A percentile compares a stretch with the other conserved stretches of the same genome.
Conservation (phyloP, 1,140 invertebrate genomes). For the Aethina tumida region DNA sequence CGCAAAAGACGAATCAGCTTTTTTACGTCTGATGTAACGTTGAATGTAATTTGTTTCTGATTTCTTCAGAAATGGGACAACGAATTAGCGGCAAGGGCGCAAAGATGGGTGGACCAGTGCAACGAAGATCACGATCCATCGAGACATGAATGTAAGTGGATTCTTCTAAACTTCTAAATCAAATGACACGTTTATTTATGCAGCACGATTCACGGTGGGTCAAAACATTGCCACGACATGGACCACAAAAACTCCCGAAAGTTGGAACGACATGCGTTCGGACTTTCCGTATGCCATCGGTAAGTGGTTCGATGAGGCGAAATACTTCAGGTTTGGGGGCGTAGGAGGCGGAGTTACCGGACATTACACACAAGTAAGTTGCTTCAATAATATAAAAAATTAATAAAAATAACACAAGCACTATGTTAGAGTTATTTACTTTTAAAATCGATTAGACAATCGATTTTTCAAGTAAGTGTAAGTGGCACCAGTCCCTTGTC, state of each 20-base stretch:
- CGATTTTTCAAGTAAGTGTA: neutral
- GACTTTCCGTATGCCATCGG: conserved; percentile 62
- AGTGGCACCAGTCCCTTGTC: neutral
- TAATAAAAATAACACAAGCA: conserved; percentile 2
- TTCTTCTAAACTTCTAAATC: conserved; percentile 1
- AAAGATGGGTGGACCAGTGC: conserved; percentile 74
- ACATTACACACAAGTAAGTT: conserved; percentile 69
- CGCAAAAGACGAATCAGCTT: neutral
- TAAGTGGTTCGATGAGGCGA: conserved; percentile 73
- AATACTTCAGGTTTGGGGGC: conserved; percentile 54
- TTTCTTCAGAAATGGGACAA: conserved; percentile 70
- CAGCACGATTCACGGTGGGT: conserved; percentile 65
- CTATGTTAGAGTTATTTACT: neutral
- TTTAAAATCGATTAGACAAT: neutral
- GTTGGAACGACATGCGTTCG: conserved; percentile 45
- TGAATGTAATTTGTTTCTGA: conserved; percentile 5
- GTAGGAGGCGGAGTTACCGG: conserved; percentile 55
- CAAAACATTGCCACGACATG: conserved; percentile 74
- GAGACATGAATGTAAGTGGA: conserved; percentile 34
- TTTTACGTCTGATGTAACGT: neutral
- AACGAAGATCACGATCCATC: conserved; percentile 57
- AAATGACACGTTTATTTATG: conserved; percentile 14
- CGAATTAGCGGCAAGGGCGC: conserved; percentile 68
- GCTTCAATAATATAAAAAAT: neutral
- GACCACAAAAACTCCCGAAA: conserved; percentile 56